A percentile compares a stretch with the other conserved stretches of the same genome.
These are phyloP conservation scores for Selenia dentaria DNA, from an alignment of 2,888 invertebrate species.

Conservation along the genomic window DNA sequence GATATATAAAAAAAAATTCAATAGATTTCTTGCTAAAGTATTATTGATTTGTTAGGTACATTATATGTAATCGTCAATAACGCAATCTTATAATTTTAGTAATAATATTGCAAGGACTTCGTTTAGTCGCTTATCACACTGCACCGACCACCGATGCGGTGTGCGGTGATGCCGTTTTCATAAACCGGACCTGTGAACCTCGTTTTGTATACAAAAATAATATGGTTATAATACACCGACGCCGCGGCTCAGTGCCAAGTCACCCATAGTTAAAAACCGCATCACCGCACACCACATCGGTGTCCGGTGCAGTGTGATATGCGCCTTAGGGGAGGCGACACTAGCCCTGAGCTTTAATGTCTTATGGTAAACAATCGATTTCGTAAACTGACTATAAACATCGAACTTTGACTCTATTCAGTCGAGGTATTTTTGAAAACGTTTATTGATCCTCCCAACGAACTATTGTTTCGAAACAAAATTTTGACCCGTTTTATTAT, in stretches of 20 bases:
- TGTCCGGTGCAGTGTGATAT: too few relatives aligned
- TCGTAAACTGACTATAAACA: slow-evolving; percentile 25
- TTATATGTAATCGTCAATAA: slow-evolving; percentile 29
- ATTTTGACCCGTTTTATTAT: slow-evolving; percentile 52
- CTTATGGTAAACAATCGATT: slow-evolving; percentile 10
- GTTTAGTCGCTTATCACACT: too few relatives aligned
- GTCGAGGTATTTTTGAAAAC: slow-evolving; percentile 41
- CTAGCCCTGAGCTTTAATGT: slow-evolving; percentile 3
- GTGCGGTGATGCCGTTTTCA: too few relatives aligned
- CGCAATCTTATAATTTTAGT: slow-evolving; percentile 32
- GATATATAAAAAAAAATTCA: too few relatives aligned
- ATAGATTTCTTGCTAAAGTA: slow-evolving; percentile 22
- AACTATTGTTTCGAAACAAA: slow-evolving; percentile 40
- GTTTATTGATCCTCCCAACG: slow-evolving; percentile 18
- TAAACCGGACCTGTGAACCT: too few relatives aligned
- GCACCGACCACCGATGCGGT: too few relatives aligned
- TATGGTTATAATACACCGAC: too few relatives aligned
- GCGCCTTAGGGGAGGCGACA: too few relatives aligned
- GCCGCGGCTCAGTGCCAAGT: too few relatives aligned
- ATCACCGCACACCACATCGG: too few relatives aligned
- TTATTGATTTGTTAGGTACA: slow-evolving; percentile 44
- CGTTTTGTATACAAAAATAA: too few relatives aligned
- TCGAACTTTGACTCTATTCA: slow-evolving; percentile 28
- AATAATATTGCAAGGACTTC: slow-evolving; percentile 5
- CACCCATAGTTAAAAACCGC: too few relatives aligned